Evolutionary conservation across 92 coral and sea anemone genomes (phyloP).

Genomic region (Porites rus): DNA sequence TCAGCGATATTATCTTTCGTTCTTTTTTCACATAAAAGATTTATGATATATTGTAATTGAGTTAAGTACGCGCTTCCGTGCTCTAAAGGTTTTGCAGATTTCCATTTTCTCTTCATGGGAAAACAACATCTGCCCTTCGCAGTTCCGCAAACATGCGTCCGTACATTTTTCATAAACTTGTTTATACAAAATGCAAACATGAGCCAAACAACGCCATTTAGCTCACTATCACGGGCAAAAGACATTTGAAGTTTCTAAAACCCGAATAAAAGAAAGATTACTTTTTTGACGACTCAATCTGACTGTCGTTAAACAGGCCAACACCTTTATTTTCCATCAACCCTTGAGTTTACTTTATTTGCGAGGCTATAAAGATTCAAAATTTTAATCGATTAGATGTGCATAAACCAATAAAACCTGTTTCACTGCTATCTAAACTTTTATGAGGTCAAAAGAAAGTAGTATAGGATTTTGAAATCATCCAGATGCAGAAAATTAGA

Average conservation of each 20-base stretch:
- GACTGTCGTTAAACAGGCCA: neutral
- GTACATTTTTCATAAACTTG: slow-evolving; percentile 80
- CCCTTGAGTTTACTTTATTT: neutral
- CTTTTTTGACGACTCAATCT: slow-evolving; percentile 32
- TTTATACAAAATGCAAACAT: slow-evolving; percentile 88
- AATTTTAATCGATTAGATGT: neutral
- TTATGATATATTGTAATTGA: slow-evolving; percentile 78
- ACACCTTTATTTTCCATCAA: neutral
- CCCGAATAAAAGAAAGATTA: slow-evolving; percentile 27
- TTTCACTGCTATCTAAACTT: slow-evolving; percentile 19
- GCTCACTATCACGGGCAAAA: slow-evolving; percentile 34
- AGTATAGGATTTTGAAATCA: slow-evolving; percentile 15
- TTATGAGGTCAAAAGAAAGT: slow-evolving; percentile 18
- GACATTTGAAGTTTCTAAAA: slow-evolving; percentile 36
- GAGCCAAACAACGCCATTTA: slow-evolving; percentile 65
- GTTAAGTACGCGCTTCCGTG: slow-evolving; percentile 67
- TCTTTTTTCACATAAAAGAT: slow-evolving; percentile 76
- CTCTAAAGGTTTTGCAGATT: slow-evolving; percentile 53
- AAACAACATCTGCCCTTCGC: slow-evolving; percentile 69
- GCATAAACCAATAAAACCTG: slow-evolving; percentile 17
- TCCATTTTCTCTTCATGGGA: slow-evolving; percentile 78
- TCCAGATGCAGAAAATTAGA: slow-evolving; percentile 12
- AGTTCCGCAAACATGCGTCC: slow-evolving; percentile 70
- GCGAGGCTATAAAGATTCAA: neutral
- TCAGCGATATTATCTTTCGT: slow-evolving; percentile 40